Evolutionary conservation across 1,140 invertebrate genomes (phyloP), one percentile per base, ranked within the genome.

Genomic region (Aphelinus certus): DNA sequence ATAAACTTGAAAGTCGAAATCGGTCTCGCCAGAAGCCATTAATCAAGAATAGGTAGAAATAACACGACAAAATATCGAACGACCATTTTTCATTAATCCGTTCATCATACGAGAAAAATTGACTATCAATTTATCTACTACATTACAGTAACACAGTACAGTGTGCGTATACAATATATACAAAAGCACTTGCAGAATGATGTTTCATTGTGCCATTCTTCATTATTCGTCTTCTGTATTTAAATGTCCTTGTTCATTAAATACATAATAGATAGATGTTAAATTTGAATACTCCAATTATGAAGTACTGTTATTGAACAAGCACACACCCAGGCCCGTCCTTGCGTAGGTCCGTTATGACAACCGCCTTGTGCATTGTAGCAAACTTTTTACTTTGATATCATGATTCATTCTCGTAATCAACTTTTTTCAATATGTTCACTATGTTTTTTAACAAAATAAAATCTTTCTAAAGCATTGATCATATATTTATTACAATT

Each of bases 131-230:
- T 80, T 79, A 79, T 79, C 81, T 79, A 80, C 81, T 83, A 82
- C 72, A 75, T 73, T 81, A 82, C 77, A 79, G 72, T 81, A 79
- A 82, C 81, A 82, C 79, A 78, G 69, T 84, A 84, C 79, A 83
- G 83, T 84, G 83, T 85, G 82, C 81, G 82, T 84, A 82, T 85
- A 84, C 82, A 85, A 83, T 83, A 82, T 82, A 80, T 84, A 85
- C 80, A 85, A 84, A 84, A 84, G 82, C 82, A 78, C 73, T 82
- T 78, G 74, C 79, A 79, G 76, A 77, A 81, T 81, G 71, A 75
- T 77, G 71, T 63, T 79, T 77, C 63, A 79, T 75, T 79, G 71
- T 81, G 79, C 77, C 74, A 69, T 70, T 81, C 80, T 77, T 79
- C 70, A 78, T 68, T 68, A 43, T 53, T 47, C 49, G 26, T 84